Conservation (phyloP, 1,140 invertebrate genomes). For the Atta colombica region DNA sequence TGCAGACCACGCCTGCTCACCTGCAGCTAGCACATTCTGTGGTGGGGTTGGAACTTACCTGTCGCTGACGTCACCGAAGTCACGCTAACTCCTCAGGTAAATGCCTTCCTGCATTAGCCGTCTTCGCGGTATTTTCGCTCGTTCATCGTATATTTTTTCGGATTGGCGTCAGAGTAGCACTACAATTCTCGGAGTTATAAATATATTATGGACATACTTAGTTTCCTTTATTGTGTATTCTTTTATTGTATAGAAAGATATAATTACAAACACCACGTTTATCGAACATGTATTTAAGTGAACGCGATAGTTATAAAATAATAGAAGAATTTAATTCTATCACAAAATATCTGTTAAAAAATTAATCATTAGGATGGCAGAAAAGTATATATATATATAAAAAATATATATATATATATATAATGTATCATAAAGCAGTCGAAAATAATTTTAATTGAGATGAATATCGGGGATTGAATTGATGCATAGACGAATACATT, state of each 20-base stretch:
- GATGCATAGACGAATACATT: not conserved
- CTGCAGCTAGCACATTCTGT: constrained; percentile 70
- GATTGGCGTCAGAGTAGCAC: not conserved
- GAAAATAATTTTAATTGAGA: not conserved
- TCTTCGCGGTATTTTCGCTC: constrained; percentile 51
- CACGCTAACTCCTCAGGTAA: constrained; percentile 73
- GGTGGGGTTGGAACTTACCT: constrained; percentile 77
- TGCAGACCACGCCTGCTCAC: constrained; percentile 81
- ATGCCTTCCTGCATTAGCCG: constrained; percentile 43
- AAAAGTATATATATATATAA: not conserved
- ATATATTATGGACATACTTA: not conserved
- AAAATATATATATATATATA: too few relatives aligned
- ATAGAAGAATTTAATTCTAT: not conserved
- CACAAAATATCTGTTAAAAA: not conserved
- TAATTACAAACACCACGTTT: not conserved
- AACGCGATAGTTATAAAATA: not conserved
- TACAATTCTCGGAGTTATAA: constrained; percentile 6
- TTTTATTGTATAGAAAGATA: constrained; percentile 4
- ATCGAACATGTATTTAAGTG: not conserved
- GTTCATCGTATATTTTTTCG: constrained; percentile 37
- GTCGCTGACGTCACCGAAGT: constrained; percentile 82
- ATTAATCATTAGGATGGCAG: not conserved
- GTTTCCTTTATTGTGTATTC: not conserved
- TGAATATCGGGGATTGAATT: not conserved
- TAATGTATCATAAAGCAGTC: not conserved